Conservation (phyloP, 2,888 invertebrate species). For the Scaeva pyrastri region DNA sequence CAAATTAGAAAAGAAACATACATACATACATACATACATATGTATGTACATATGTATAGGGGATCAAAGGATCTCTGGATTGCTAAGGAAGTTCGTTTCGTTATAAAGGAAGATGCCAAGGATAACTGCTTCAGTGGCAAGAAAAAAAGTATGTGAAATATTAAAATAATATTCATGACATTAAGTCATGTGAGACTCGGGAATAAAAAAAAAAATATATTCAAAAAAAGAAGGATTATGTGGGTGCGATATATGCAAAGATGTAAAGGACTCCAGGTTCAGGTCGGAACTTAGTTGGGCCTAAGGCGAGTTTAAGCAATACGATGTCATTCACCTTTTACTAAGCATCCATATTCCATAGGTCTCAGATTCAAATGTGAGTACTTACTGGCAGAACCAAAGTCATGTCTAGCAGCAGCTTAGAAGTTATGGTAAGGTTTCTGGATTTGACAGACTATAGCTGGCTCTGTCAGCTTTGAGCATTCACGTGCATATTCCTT, state of each 20-base stretch:
- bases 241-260: slow-evolving; percentile 8
- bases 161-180: slow-evolving; percentile 70
- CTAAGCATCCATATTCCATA: too few relatives aligned
- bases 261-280: not conserved
- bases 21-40: too few relatives aligned
- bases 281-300: not conserved
- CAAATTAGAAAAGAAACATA: slow-evolving; percentile 54
- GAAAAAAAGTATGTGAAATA: slow-evolving; percentile 37
- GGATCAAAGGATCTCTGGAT: slow-evolving; percentile 33
- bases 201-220: not conserved
- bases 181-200: slow-evolving; percentile 53
- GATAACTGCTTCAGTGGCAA: slow-evolving; percentile 20
- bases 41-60: not conserved
- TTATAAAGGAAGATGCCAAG: not conserved
- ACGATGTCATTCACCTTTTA: too few relatives aligned
- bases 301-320: too few relatives aligned
- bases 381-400: too few relatives aligned
- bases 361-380: too few relatives aligned
- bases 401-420: too few relatives aligned
- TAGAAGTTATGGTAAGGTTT: too few relatives aligned
- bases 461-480: too few relatives aligned
- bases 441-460: too few relatives aligned
- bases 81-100: not conserved
- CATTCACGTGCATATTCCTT: too few relatives aligned
- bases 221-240: not conserved